A percentile compares a stretch with the other conserved stretches of the same genome.
phyloP scores from a whole-genome alignment of 2,888 invertebrate species.

The Priapulus caudatus region DNA sequence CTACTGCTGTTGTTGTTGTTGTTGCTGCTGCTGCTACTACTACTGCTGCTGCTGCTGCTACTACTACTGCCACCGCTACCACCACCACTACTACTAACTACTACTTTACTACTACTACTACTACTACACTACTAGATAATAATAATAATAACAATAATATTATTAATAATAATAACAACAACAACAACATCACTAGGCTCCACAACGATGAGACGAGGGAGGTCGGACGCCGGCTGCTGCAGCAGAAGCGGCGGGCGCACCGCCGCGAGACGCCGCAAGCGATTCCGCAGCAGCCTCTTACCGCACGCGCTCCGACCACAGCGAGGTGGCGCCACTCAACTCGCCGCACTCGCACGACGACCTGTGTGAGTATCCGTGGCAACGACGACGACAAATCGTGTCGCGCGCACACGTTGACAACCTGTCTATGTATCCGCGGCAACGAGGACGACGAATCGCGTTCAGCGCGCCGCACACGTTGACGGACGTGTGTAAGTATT shows the following conservation, averaged over 20 bases:
- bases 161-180: too few species aligned
- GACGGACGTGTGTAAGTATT: too few species aligned
- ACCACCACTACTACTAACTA: neutral
- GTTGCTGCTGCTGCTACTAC: slow-evolving; percentile 3
- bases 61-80: neutral
- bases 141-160: too few species aligned
- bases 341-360: slow-evolving; percentile 29
- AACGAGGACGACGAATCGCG: too few species aligned
- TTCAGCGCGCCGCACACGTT: too few species aligned
- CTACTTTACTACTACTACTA: neutral
- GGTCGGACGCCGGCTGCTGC: neutral
- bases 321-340: slow-evolving; percentile 29
- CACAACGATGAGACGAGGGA: neutral
- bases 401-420: too few species aligned
- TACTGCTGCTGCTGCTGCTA: slow-evolving; percentile 3
- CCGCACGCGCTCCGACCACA: slow-evolving; percentile 16
- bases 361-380: slow-evolving; percentile 20
- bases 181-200: too few species aligned
- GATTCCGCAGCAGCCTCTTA: neutral
- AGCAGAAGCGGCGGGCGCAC: neutral
- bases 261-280: neutral
- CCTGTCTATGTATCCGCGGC: too few species aligned
- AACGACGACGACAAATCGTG: too few species aligned
- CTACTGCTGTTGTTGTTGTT: slow-evolving; percentile 3
- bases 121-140: neutral